Base-by-base conservation (phyloP, 2,113 vertebrate genomes). In the Glaucomys volans region DNA sequence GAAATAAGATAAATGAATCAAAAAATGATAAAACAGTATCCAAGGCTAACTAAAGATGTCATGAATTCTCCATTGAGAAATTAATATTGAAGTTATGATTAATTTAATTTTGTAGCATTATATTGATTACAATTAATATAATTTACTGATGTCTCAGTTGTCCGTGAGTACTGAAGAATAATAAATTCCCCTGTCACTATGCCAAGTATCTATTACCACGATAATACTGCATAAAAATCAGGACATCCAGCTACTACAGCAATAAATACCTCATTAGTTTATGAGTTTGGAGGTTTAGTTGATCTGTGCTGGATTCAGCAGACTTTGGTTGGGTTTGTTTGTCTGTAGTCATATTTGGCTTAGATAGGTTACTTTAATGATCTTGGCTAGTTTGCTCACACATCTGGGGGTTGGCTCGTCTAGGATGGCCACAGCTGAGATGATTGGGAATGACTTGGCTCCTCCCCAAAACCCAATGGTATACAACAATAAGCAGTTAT, bases 321-420 rank as follows among this genome's bases (percentile, higher is more conserved):
- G 50, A 80, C 59, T 75, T 71, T 93, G 20, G n/a, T 17, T 62
- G 35, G 32, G 20, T 42, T 93, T 57, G 24, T 59, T 77, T 87
- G 42, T 76, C 84, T 83, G 42, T 64, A 26, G 8, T 93, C 26
- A 44, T 90, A 35, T 87, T 84, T 95, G 71, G 28, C 35, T 94
- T 66, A 69, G n/a, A 20, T 9, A 28, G 35, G 18, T 87, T 79
- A 42, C 28, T 71, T 5, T 74, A 57, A 16, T 35, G 57, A 59
- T 79, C 26, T 84, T 64, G n/a, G 71, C 67, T 79, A 71, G 14
- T 4, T 91, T 76, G 4, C 5, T 20, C 2, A 1, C 40, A 2
- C 62, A 5, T 50, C 30, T 47, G 37, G 32, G 37, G 26, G 8
- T 91, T 93, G 71, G 14, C 0, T 69, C 52, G 64, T 80, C 37